Conservation (phyloP, 2,888 invertebrate species). For the Clitarchus hookeri region DNA sequence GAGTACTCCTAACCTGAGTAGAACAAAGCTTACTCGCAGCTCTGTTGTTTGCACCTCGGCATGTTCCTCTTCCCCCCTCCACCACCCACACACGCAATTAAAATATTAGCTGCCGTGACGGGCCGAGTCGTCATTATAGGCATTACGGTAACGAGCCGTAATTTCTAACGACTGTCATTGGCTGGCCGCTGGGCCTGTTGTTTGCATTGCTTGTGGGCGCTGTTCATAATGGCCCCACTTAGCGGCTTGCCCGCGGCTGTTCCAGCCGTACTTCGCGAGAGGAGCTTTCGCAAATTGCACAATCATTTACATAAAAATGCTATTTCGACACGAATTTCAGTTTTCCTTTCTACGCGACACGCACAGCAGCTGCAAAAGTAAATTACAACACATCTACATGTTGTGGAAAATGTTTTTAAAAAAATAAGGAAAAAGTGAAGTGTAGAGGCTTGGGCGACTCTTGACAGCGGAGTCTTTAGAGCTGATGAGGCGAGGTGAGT, state of each 20-base stretch:
- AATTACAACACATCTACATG: neutral
- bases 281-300: neutral
- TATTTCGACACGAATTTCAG: neutral
- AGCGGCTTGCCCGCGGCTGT: neutral
- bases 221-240: neutral
- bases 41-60: no score
- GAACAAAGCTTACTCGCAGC: no score
- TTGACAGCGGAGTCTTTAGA: no score
- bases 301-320: neutral
- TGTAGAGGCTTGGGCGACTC: no score
- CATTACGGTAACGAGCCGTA: conserved; percentile 4
- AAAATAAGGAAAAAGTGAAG: no score
- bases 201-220: neutral
- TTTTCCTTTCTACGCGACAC: neutral
- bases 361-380: neutral
- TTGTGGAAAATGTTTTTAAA: no score
- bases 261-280: neutral
- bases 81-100: neutral
- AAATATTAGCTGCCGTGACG: neutral
- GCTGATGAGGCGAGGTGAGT: no score
- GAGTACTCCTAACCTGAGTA: no score
- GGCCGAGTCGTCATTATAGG: neutral
- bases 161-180: neutral
- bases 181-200: neutral
- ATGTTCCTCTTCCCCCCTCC: neutral